Conservation (phyloP, 2,888 invertebrate genomes). For the Chelonus formosanus region DNA sequence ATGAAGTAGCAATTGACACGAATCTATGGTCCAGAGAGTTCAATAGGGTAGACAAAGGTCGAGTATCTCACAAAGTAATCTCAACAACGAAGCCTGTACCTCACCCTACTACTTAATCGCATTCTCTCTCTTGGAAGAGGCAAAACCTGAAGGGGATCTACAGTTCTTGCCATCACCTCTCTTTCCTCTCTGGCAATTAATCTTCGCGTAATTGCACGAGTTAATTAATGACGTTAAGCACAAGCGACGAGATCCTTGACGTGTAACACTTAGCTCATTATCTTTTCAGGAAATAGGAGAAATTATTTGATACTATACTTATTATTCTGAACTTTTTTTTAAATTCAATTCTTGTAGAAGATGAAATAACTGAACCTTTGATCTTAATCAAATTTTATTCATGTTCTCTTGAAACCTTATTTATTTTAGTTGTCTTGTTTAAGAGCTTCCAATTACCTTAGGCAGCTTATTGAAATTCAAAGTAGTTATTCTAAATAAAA, state of each 20-base stretch:
- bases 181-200: slow-evolving; percentile 47
- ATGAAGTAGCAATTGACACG: slow-evolving; percentile 32
- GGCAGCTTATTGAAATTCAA: no score
- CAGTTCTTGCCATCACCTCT: slow-evolving; percentile 25
- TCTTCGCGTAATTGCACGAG: slow-evolving; percentile 53
- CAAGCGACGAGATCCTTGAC: slow-evolving; percentile 35
- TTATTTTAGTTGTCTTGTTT: no score
- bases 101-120: slow-evolving; percentile 7
- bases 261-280: slow-evolving; percentile 51
- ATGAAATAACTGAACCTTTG: no score
- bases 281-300: slow-evolving; percentile 41
- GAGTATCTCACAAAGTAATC: slow-evolving; percentile 31
- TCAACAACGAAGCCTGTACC: slow-evolving; percentile 21
- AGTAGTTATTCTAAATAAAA: no score
- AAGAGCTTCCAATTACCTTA: no score
- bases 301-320: slow-evolving; percentile 15
- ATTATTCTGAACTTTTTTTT: background rate
- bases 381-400: no score
- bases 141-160: slow-evolving; percentile 2
- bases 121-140: slow-evolving; percentile 1
- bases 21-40: slow-evolving; percentile 20
- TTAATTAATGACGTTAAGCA: slow-evolving; percentile 53
- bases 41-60: slow-evolving; percentile 24
- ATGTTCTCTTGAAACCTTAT: no score
- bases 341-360: no score